Conservation (phyloP, 1,140 invertebrate species). For the Brachionus koreanus region DNA sequence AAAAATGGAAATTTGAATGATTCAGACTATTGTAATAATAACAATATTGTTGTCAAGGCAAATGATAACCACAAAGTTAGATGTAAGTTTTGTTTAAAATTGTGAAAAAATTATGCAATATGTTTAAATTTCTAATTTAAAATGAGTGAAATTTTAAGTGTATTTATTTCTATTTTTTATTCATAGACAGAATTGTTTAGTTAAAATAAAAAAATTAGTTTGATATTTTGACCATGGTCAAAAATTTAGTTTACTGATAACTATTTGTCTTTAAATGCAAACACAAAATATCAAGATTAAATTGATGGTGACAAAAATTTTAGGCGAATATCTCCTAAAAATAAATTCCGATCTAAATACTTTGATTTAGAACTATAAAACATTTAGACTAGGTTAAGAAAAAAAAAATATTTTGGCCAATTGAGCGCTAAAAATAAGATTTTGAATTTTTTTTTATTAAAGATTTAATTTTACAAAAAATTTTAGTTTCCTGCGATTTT, state of each 20-base stretch:
- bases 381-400: neutral
- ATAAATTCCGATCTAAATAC: neutral
- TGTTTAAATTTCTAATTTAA: neutral
- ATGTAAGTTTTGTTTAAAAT: conserved; percentile 27
- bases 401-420: neutral
- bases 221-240: too few species aligned
- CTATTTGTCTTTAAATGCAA: too few species aligned
- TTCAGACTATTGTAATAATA: conserved; percentile 28
- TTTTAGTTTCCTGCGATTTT: conserved; percentile 36
- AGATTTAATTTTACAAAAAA: too few species aligned
- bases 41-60: conserved; percentile 19
- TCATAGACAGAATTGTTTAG: neutral
- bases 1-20: conserved; percentile 7
- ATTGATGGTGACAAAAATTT: neutral
- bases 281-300: too few species aligned
- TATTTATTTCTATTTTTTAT: neutral
- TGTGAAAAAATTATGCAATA: neutral
- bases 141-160: neutral
- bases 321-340: neutral
- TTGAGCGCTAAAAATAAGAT: neutral
- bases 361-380: neutral
- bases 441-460: neutral
- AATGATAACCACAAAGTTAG: neutral
- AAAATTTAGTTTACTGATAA: too few species aligned
- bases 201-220: neutral